These are phyloP conservation scores for Pagetopsis macropterus DNA, from an alignment of 2,797 vertebrate genomes.

Conservation along the genomic window DNA sequence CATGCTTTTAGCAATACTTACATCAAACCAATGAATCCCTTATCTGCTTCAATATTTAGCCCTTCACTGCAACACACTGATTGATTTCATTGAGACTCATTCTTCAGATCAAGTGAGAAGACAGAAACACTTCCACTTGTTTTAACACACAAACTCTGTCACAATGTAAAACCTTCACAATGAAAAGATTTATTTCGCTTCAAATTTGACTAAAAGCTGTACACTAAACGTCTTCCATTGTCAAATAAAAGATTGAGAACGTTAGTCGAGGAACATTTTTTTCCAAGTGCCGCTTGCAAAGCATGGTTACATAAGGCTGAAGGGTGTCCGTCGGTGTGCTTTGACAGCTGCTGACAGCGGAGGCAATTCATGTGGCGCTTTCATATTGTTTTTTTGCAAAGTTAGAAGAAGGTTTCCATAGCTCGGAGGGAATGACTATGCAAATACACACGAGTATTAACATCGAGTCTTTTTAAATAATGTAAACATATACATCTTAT, in stretches of 20 bases:
- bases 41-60: conserved; percentile 38
- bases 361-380: conserved; percentile 78
- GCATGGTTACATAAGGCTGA: conserved; percentile 56
- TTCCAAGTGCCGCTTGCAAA: conserved; percentile 48
- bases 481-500: conserved; percentile 99
- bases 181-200: conserved; percentile 14
- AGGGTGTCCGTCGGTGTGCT: conserved; percentile 54
- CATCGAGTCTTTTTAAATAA: conserved; percentile 97
- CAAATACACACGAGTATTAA: conserved; percentile 96
- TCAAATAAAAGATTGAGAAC: conserved; percentile 35
- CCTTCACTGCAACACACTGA: conserved; percentile 33
- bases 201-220: conserved; percentile 15
- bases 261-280: conserved; percentile 26
- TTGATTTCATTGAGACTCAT: conserved; percentile 13
- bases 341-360: conserved; percentile 75
- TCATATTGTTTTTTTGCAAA: conserved; percentile 61
- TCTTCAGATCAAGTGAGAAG: conserved; percentile 16
- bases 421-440: conserved; percentile 90
- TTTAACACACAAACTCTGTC: not conserved
- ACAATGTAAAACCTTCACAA: conserved; percentile 9
- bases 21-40: conserved; percentile 27
- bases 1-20: conserved; percentile 4
- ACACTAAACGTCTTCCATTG: conserved; percentile 21
- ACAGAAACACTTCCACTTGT: conserved; percentile 11
- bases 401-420: conserved; percentile 80